phyloP scores from a whole-genome alignment of 1,140 invertebrate species.

The Eulimnadia texana region DNA sequence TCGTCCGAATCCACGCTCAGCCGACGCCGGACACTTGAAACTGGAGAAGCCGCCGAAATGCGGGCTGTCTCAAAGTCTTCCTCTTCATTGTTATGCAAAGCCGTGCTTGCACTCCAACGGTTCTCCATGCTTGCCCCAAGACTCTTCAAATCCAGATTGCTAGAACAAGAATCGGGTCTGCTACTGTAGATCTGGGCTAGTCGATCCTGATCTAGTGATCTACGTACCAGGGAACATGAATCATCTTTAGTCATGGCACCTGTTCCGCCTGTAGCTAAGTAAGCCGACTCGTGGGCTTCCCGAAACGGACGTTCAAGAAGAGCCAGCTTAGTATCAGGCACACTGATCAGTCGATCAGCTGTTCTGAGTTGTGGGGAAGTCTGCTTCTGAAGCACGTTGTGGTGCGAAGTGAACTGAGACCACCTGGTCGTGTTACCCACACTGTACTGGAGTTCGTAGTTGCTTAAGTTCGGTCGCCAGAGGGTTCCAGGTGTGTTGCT shows the following conservation, averaged over 20 bases:
- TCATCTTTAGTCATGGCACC: background rate
- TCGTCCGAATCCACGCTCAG: too few species aligned
- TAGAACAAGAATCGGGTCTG: background rate
- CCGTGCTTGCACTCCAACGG: too few species aligned
- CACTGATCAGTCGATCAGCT: too few species aligned
- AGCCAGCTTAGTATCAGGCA: background rate
- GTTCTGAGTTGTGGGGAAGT: background rate
- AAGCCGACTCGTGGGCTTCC: background rate
- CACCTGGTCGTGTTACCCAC: background rate
- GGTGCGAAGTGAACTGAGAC: background rate
- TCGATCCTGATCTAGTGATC: background rate
- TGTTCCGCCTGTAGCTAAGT: background rate
- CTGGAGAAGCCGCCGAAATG: too few species aligned
- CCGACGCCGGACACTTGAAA: too few species aligned
- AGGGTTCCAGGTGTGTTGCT: background rate
- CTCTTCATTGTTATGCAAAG: too few species aligned
- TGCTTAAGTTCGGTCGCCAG: background rate
- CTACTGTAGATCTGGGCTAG: background rate
- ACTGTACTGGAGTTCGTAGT: too few species aligned
- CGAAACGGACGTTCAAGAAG: background rate
- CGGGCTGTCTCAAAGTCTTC: too few species aligned
- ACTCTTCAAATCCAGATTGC: too few species aligned
- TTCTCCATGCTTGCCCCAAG: too few species aligned
- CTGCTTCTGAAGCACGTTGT: background rate
- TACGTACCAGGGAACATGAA: background rate